A percentile compares a stretch with the other conserved stretches of the same genome.
Conservation (phyloP, 2,113 vertebrate species). For the rabbit (Oryctolagus cuniculus) region mOryCun1.1 NC_091435.1:67207501-67208000, state of each 20-base stretch:
- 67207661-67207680: neutral
- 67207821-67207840: too few relatives aligned
- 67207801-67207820: too few relatives aligned
- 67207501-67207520: neutral
- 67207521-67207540: neutral
- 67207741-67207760: neutral
- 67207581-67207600: neutral
- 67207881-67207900: too few relatives aligned
- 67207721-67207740: neutral
- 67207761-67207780: slow-evolving; percentile 13
- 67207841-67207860: too few relatives aligned
- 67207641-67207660: neutral
- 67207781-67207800: slow-evolving; percentile 26
- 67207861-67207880: too few relatives aligned
- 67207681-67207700: slow-evolving; percentile 43
- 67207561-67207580: slow-evolving; percentile 23
- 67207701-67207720: neutral
- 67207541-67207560: neutral
- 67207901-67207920: too few relatives aligned
- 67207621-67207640: neutral
- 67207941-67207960: too few relatives aligned
- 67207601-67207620: neutral
- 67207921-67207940: too few relatives aligned
- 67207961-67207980: too few relatives aligned
- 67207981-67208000: too few relatives aligned